Percentiles rank a stretch among this genome's conserved stretches.
These are phyloP conservation scores for Chauna torquata DNA, from an alignment of 2,113 vertebrate genomes.

Conservation along the genomic window DNA sequence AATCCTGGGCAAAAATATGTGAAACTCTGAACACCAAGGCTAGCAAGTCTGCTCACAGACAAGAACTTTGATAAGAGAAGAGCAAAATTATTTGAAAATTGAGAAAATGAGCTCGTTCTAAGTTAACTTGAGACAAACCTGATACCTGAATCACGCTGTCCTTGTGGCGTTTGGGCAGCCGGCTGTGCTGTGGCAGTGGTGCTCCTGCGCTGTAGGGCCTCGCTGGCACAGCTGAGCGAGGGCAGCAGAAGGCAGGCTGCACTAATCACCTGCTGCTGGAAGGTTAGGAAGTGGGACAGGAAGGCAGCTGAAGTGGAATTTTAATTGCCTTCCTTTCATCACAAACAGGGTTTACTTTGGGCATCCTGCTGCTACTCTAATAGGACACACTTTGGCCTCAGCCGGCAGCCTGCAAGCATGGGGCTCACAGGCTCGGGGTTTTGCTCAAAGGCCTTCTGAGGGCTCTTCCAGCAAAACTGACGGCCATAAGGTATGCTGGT, in stretches of 20 bases:
- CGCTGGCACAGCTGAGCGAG: not conserved
- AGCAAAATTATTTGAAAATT: not conserved
- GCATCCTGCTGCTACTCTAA: slow-evolving; percentile 52
- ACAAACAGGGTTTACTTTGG: not conserved
- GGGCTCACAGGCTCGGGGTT: not conserved
- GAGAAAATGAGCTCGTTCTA: not conserved
- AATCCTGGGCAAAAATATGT: not conserved
- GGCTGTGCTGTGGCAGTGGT: accelerated
- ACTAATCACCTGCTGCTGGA: slow-evolving; percentile 53
- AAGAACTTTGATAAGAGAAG: not conserved
- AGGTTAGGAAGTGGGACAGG: slow-evolving; percentile 41
- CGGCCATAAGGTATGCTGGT: not conserved
- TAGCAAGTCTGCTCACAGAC: not conserved
- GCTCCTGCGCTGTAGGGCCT: not conserved
- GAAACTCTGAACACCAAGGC: not conserved
- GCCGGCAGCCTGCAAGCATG: not conserved
- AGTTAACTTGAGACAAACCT: accelerated
- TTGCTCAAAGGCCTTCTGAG: not conserved
- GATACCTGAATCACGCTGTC: accelerated
- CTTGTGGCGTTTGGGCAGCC: accelerated
- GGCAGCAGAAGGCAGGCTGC: not conserved
- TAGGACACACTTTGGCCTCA: not conserved
- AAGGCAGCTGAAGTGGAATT: slow-evolving; percentile 58
- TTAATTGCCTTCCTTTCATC: slow-evolving; percentile 69
- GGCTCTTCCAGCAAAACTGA: not conserved